Evolutionary conservation across 2,888 invertebrate genomes (phyloP), one percentile per base, ranked within the genome.

Genomic region (Nebria brevicollis): DNA sequence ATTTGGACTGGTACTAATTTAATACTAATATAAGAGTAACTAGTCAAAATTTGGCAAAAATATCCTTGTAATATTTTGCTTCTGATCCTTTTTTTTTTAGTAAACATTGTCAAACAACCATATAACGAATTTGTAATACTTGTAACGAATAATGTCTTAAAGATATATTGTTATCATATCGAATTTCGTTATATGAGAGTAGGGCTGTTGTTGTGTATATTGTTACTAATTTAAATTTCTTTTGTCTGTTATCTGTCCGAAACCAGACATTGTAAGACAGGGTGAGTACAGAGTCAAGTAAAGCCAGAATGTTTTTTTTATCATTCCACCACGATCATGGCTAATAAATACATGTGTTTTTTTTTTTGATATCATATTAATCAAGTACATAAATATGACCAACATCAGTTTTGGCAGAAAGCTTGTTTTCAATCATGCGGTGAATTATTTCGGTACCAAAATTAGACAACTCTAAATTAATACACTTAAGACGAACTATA

Each of bases 211-310:
- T 26, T 72, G 54, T 77, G 66, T 64, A 70, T 15, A 68, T 70
- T 74, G 70, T 79, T 75, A 81, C 81, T 81, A 81, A 81, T 81
- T 64, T 42, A 77, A 66, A 72, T 81, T 81, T 81, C 41, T 82
- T 81, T 77, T 82, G 70, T 82, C 72, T 72, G 79, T 65, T 72
- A 76, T 81, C 75, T 78, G 77, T 82, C 88, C 88, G 87, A 88
- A 54, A 89, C 78, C 83, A 83, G 83, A 78, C 83, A 77, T 83
- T 72, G 75, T 83, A 86, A 88, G 88, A 88, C 89, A 89, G 88
- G 89, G 89, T 89, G 89, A 89, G 89, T 81, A 81, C 72, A 66
- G 54, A 75, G 68, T 79, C 75, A 81, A 41, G 15, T 20, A n/a
- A n/a, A 77, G 77, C 73, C 81, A 77, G 81, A 72, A 75, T 81